These are phyloP conservation scores for Lasioglossum villosulum DNA, from an alignment of 2,888 invertebrate genomes.

Conservation along the genomic window DNA sequence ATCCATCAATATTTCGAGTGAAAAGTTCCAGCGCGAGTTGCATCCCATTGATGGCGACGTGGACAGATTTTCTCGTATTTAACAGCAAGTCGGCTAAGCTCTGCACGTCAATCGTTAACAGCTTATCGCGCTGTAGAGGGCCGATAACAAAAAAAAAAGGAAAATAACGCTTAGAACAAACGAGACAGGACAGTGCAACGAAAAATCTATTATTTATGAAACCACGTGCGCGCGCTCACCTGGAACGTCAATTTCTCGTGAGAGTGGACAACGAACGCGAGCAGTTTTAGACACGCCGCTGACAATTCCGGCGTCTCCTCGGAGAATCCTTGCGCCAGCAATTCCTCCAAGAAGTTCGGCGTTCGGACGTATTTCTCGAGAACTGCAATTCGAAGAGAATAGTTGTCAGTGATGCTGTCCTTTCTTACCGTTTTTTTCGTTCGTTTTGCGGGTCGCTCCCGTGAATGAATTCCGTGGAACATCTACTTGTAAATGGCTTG, in stretches of 20 bases:
- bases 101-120: slow-evolving; percentile 54
- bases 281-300: slow-evolving; percentile 59
- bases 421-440: background rate
- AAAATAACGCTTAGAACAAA: background rate
- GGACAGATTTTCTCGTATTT: slow-evolving; percentile 32
- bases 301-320: slow-evolving; percentile 57
- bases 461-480: slow-evolving; percentile 14
- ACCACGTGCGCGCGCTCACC: slow-evolving; percentile 35
- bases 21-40: slow-evolving; percentile 62
- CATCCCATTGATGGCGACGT: slow-evolving; percentile 47
- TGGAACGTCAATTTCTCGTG: slow-evolving; percentile 46
- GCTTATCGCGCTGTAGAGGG: slow-evolving; percentile 54
- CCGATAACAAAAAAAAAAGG: background rate
- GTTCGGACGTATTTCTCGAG: slow-evolving; percentile 56
- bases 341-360: slow-evolving; percentile 45
- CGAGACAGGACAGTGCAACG: background rate
- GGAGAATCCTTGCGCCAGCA: slow-evolving; percentile 58
- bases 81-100: slow-evolving; percentile 55
- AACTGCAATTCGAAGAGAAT: slow-evolving; percentile 52
- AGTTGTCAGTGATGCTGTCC: background rate
- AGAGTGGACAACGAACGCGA: slow-evolving; percentile 61
- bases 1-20: slow-evolving; percentile 49
- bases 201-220: slow-evolving; percentile 26
- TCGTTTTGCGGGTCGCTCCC: background rate
- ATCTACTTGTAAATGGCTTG: slow-evolving; percentile 55